These are phyloP conservation scores for Canis aureus DNA, from an alignment of 2,113 vertebrate genomes.

Conservation along the genomic window DNA sequence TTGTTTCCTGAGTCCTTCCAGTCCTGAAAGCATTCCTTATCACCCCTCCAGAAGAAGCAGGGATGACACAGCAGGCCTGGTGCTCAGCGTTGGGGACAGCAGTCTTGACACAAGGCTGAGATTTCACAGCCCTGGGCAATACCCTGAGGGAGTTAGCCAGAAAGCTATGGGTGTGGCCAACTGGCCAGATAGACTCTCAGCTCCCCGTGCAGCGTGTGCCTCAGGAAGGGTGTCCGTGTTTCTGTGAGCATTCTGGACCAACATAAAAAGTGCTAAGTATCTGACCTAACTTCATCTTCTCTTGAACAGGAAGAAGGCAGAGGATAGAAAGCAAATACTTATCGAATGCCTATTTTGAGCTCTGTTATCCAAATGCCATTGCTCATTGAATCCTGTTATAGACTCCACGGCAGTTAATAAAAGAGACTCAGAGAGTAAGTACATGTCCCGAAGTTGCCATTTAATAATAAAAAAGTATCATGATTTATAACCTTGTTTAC, in stretches of 20 bases:
- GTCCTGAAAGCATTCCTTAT: rapidly evolving
- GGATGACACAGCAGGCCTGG: rapidly evolving
- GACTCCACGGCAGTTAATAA: constrained; percentile 21
- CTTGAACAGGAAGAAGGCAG: background rate
- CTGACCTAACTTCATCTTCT: background rate
- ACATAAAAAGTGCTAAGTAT: background rate
- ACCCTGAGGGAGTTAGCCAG: background rate
- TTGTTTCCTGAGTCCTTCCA: background rate
- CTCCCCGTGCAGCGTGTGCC: background rate
- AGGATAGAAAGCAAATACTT: background rate
- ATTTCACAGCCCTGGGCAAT: background rate
- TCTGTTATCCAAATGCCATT: background rate
- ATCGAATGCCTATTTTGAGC: background rate
- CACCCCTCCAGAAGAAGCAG: background rate
- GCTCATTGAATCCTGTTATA: background rate
- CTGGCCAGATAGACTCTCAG: background rate
- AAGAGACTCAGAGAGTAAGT: background rate
- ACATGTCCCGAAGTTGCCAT: background rate
- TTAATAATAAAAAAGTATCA: background rate
- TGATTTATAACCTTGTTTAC: background rate
- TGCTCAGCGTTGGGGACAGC: background rate
- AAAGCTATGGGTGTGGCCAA: background rate
- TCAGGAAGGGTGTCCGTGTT: background rate
- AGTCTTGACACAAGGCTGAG: background rate
- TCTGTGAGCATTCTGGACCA: background rate